These are phyloP conservation scores for Sympetrum striolatum DNA, from an alignment of 2,888 invertebrate species.

Conservation along the genomic window DNA sequence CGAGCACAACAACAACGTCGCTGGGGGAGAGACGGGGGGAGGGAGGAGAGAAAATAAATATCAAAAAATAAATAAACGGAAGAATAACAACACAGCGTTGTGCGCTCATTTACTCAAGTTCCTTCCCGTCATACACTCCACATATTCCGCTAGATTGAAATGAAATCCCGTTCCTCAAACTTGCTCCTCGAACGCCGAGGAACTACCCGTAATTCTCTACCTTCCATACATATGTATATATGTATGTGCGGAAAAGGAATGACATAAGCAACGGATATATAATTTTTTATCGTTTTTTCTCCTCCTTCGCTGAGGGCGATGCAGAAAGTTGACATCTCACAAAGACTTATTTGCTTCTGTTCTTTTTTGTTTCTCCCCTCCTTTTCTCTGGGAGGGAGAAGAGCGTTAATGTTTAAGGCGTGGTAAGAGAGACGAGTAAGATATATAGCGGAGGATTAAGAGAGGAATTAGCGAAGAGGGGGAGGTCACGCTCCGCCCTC, in stretches of 20 bases:
- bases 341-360: background rate
- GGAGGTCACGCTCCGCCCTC: background rate
- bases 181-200: background rate
- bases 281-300: background rate
- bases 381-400: background rate
- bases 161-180: conserved; percentile 20
- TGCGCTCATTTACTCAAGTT: conserved; percentile 42
- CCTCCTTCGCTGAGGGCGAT: background rate
- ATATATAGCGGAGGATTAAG: background rate
- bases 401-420: background rate
- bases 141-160: conserved; percentile 41
- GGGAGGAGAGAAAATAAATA: background rate
- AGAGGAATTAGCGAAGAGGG: background rate
- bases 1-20: conserved; percentile 34
- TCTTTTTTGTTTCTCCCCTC: background rate
- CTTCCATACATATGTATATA: no score
- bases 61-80: background rate
- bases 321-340: conserved; percentile 24
- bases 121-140: conserved; percentile 23
- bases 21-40: background rate
- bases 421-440: background rate
- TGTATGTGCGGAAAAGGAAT: background rate
- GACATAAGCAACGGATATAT: background rate
- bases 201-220: background rate
- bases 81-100: conserved; percentile 24